phyloP scores from a whole-genome alignment of 2,888 invertebrate species.

The Heteromurus nitidus region DNA sequence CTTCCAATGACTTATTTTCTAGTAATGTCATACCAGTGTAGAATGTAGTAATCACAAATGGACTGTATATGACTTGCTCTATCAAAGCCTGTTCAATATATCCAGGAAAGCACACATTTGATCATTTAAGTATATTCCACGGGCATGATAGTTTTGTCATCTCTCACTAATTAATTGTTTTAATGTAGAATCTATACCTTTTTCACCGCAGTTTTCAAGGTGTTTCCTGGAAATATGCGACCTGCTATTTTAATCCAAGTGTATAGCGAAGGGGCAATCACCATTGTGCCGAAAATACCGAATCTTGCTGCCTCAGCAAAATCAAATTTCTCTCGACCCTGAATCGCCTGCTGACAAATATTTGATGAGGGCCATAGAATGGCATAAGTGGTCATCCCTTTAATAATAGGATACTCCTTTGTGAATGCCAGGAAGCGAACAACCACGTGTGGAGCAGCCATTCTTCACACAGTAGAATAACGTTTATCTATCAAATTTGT shows the following conservation, averaged over 20 bases:
- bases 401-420: constrained; percentile 54
- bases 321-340: constrained; percentile 78
- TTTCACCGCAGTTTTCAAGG: constrained; percentile 82
- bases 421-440: constrained; percentile 46
- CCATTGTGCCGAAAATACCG: constrained; percentile 86
- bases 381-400: constrained; percentile 79
- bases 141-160: too few species aligned
- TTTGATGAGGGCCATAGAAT: constrained; percentile 81
- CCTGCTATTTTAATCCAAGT: constrained; percentile 87
- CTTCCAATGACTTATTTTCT: constrained; percentile 82
- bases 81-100: constrained; percentile 79
- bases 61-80: constrained; percentile 86
- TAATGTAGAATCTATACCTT: too few species aligned
- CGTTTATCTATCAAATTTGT: too few species aligned
- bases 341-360: constrained; percentile 84
- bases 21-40: constrained; percentile 86
- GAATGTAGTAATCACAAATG: constrained; percentile 85
- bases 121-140: too few species aligned
- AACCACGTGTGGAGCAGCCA: constrained; percentile 34
- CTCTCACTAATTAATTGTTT: too few species aligned
- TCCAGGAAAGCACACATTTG: too few species aligned
- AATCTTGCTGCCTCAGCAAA: constrained; percentile 81
- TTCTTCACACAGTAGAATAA: too few species aligned
- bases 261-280: constrained; percentile 88
- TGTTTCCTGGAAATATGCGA: constrained; percentile 84